Conservation (phyloP, 2,888 invertebrate species). For the Falcaria lacertinaria region DNA sequence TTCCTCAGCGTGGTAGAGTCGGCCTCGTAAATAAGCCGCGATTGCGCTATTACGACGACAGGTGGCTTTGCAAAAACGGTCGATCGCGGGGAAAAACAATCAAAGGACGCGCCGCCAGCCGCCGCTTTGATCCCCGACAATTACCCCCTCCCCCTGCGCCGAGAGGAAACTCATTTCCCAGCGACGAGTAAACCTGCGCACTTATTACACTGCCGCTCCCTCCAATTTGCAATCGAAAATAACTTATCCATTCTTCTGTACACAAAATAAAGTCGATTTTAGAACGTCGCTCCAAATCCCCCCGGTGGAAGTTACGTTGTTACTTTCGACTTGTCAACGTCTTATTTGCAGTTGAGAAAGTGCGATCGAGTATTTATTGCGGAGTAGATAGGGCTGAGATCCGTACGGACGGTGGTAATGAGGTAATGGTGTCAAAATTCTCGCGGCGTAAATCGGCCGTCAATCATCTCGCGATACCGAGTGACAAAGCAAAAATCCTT, state of each 20-base stretch:
- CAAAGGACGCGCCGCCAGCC: conserved; percentile 69
- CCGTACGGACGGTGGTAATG: conserved; percentile 6
- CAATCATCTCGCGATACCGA: conserved; percentile 69
- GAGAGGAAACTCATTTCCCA: conserved; percentile 77
- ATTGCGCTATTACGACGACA: conserved; percentile 52
- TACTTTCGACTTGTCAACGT: conserved; percentile 14
- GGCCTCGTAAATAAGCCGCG: conserved; percentile 60
- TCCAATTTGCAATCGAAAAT: conserved; percentile 6
- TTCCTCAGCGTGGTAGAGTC: conserved; percentile 19
- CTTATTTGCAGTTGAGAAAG: conserved; percentile 9
- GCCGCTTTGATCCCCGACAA: conserved; percentile 64
- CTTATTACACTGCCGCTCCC: conserved; percentile 58
- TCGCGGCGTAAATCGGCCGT: conserved; percentile 67
- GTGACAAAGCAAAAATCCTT: conserved; percentile 77
- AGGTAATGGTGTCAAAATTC: conserved; percentile 37
- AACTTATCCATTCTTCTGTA: not conserved
- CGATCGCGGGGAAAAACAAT: conserved; percentile 66
- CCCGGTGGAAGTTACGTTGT: conserved; percentile 10
- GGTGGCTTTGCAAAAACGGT: conserved; percentile 49
- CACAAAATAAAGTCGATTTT: conserved; percentile 22
- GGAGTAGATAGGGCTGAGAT: conserved; percentile 13
- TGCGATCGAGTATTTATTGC: conserved; percentile 7
- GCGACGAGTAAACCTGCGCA: conserved; percentile 64
- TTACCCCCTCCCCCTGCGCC: conserved; percentile 44
- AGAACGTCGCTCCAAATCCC: conserved; percentile 5